Conservation (phyloP, 1,140 invertebrate species). For the Physella acuta region DNA sequence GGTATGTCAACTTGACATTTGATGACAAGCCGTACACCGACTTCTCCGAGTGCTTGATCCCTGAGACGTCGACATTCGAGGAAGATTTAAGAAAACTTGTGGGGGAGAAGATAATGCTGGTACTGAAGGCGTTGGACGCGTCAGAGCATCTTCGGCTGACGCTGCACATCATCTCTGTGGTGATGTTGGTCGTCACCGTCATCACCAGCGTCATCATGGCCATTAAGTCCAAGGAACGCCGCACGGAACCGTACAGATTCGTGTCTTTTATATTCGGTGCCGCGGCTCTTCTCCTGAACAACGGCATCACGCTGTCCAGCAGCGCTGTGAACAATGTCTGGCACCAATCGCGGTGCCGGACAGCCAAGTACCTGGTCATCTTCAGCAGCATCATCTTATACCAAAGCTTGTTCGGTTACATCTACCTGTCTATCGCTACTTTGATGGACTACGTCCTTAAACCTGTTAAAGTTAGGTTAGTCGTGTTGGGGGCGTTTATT, state of each 20-base stretch:
- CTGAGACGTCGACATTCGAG: not conserved
- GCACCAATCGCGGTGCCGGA: not conserved
- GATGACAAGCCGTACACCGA: constrained; percentile 14
- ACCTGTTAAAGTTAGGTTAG: not conserved
- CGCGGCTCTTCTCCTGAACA: constrained; percentile 14
- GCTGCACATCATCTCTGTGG: not conserved
- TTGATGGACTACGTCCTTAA: not conserved
- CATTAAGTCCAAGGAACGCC: not conserved
- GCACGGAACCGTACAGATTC: not conserved
- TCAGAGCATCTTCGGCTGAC: not conserved
- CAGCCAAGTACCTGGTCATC: not conserved
- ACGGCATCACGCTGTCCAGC: constrained; percentile 7
- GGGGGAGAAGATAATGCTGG: constrained; percentile 1
- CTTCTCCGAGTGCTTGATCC: constrained; percentile 1
- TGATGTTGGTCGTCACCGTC: not conserved
- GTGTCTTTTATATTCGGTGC: not conserved
- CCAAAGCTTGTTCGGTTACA: constrained; percentile 24
- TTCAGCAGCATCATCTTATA: constrained; percentile 14
- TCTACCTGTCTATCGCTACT: constrained; percentile 18
- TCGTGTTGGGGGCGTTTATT: not conserved
- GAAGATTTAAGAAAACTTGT: constrained; percentile 16
- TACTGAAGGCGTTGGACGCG: constrained; percentile 4
- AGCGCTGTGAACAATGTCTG: constrained; percentile 18
- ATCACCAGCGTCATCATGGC: not conserved
- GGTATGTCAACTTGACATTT: constrained; percentile 17